These are phyloP conservation scores for Todiramphus saurophagus DNA, from an alignment of 2,113 vertebrate genomes.

Conservation along the genomic window DNA sequence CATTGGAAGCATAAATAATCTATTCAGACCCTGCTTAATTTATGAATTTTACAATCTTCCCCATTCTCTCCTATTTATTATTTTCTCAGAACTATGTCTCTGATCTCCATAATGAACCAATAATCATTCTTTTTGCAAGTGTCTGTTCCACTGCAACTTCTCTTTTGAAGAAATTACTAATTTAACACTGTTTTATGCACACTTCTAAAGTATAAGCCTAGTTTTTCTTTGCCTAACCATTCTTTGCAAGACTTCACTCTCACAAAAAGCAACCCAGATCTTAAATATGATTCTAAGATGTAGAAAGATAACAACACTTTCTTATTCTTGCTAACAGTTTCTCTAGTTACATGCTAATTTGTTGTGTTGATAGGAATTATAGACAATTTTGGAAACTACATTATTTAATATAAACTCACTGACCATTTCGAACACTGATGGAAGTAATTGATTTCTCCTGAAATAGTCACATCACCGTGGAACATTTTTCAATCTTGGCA, in stretches of 20 bases:
- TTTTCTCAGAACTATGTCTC: background rate
- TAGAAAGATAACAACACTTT: background rate
- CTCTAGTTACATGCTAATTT: background rate
- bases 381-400: background rate
- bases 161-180: background rate
- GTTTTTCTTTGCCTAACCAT: background rate
- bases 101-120: background rate
- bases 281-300: background rate
- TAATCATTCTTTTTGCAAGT: background rate
- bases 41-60: background rate
- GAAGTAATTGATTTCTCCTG: background rate
- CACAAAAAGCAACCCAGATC: background rate
- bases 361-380: background rate
- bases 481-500: background rate
- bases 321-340: background rate
- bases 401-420: background rate
- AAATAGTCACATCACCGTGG: background rate
- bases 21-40: background rate
- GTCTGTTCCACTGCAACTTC: background rate
- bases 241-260: background rate
- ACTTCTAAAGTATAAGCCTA: background rate
- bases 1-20: background rate
- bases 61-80: background rate
- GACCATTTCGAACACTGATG: background rate
- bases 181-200: background rate